Evolutionary conservation across 1,140 invertebrate species (phyloP), one percentile per base, ranked within the genome.

Genomic region (Drosophila auraria): DNA sequence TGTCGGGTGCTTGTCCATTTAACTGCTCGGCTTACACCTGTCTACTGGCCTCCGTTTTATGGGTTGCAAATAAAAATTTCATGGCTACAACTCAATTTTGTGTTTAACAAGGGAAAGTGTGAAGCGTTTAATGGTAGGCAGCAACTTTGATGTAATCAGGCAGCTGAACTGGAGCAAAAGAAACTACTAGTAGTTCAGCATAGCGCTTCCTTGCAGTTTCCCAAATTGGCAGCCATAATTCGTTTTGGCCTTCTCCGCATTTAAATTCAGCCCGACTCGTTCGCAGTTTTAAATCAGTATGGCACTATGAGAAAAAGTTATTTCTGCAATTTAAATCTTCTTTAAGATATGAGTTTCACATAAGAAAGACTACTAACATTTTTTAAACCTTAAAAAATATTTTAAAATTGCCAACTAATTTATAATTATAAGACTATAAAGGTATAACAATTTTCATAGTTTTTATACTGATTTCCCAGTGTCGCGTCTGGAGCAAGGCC

Each of bases 91-190:
- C 45, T 77, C 78, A 59, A 80, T 80, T 60, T 66, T 64, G 50
- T 89, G 83, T 75, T 87, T 61, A 81, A 80, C 78, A 75, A 38
- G 36, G 59, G 40, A 61, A 70, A 71, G 51, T 75, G 79, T 64
- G 72, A 58, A 86, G 49, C 76, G 51, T 38, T 74, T 56, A 64
- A 73, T 47, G 57, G 45, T 59, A 40, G 40, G 76, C 70, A 64
- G 80, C 63, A 59, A 72, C 66, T 38, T 72, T 72, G 30, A 61
- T 74, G 70, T 56, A 71, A 71, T 71, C 68, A 70, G 23, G 40
- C 33, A 71, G 65, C 71, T 65, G 60, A 76, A 54, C 60, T 36
- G 17, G n/a, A 58, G 42, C 30, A 30, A 11, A 45, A 27, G 15
- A 45, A 30, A 30, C 27, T 53, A 15, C 25, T 51, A 54, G 42